Evolutionary conservation across 2,797 vertebrate species (phyloP), one percentile per base, ranked within the genome.

Genomic region (Echiichthys vipera): DNA sequence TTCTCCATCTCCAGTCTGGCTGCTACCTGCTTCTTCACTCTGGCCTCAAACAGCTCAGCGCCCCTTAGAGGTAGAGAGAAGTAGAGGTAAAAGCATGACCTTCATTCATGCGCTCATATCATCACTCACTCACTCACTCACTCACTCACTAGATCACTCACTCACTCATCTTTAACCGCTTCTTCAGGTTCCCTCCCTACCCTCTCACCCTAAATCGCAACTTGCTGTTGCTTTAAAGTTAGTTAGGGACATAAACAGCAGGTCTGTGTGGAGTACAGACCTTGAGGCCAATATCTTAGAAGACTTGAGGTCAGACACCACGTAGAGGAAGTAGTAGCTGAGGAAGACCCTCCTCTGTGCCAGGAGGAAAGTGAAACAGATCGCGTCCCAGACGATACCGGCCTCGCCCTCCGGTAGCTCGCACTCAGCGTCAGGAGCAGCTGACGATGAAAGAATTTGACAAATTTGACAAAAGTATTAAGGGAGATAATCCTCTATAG

Each of bases 281-380:
- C 96, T 95, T 72, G 92, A 94, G 27, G 94, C 95, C 45, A 95
- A 81, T 70, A 93, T 92, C 71, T 94, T 94, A 2, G 92, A 91
- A 7, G 94, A 93, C 83, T 93, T 95, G 65, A 93, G 91, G 66
- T 96, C 93, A 13, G 94, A 94, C 42, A 94, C 94, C 50, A 95
- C 84, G 0, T 94, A 95, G n/a, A 96, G 93, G 82, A 94, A 96
- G 69, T 95, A 95, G 79, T 95, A 95, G 81, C 95, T 96, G 68
- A 93, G 94, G 76, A 96, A 96, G 42, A 94, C 87, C 36, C 92
- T 91, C 29, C 90, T 81, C 81, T 95, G 95, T 8, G 85, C 90
- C 74, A 95, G 85, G 39, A 96, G 93, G 59, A 95, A 93, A 4
- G 85, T 92, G 82, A 96, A 95, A 68, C 94, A 94, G 63, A 94